These are phyloP conservation scores for Idaea biselata DNA, from an alignment of 2,888 invertebrate genomes.

Conservation along the genomic window DNA sequence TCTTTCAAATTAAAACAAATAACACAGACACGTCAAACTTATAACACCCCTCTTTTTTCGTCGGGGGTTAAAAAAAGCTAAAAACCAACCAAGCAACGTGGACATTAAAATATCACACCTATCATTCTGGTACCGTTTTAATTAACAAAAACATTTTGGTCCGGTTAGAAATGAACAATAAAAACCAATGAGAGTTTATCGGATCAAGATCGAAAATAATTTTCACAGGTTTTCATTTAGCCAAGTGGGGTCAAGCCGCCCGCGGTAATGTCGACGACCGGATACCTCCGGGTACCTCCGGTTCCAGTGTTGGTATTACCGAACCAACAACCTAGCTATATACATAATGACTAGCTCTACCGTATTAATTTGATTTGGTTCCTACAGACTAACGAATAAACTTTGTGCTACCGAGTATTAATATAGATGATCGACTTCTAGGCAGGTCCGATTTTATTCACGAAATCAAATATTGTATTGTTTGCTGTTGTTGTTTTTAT, in stretches of 20 bases:
- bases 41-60: too few species aligned
- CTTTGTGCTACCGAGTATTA: neutral
- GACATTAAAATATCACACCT: neutral
- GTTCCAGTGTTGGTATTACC: too few species aligned
- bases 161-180: slow-evolving; percentile 12
- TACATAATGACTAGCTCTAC: slow-evolving; percentile 44
- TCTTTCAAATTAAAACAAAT: too few species aligned
- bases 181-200: slow-evolving; percentile 19
- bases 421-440: neutral
- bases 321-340: slow-evolving; percentile 22
- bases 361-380: slow-evolving; percentile 36
- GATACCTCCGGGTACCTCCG: slow-evolving; percentile 11
- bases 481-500: too few species aligned
- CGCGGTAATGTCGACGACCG: slow-evolving; percentile 46
- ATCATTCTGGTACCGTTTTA: neutral
- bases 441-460: too few species aligned
- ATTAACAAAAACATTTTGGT: slow-evolving; percentile 2
- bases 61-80: neutral
- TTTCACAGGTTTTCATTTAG: slow-evolving; percentile 41
- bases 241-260: slow-evolving; percentile 35
- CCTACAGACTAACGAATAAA: slow-evolving; percentile 15
- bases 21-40: too few species aligned
- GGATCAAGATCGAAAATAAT: slow-evolving; percentile 25
- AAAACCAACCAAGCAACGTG: neutral
- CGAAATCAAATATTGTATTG: too few species aligned